These are phyloP conservation scores for Gandaritis pyraliata DNA, from an alignment of 2,888 invertebrate genomes.

Conservation along the genomic window DNA sequence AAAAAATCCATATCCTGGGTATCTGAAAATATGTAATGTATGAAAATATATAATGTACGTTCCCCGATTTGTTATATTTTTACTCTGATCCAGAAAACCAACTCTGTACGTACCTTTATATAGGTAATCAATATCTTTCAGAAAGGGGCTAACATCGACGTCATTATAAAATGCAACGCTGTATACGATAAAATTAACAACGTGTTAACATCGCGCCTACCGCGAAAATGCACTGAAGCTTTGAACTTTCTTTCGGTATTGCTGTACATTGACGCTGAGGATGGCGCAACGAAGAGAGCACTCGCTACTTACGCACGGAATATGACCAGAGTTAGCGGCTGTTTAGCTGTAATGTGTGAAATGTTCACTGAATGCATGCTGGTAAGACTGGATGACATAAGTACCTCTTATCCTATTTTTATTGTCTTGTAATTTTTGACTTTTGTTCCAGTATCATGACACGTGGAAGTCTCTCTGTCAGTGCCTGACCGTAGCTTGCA, in stretches of 20 bases:
- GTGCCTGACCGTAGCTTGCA: conserved; percentile 65
- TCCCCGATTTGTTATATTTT: too few relatives aligned
- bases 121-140: conserved; percentile 39
- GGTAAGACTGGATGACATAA: conserved; percentile 50
- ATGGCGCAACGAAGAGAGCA: conserved; percentile 43
- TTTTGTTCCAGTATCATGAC: conserved; percentile 61
- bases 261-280: conserved; percentile 50
- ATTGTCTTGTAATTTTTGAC: too few relatives aligned
- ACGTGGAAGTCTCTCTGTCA: conserved; percentile 71
- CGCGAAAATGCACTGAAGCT: conserved; percentile 52
- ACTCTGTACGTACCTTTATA: too few relatives aligned
- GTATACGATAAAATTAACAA: conserved; percentile 61
- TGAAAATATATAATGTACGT: too few relatives aligned
- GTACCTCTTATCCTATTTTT: not conserved
- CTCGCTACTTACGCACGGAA: conserved; percentile 59
- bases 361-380: conserved; percentile 63
- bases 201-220: conserved; percentile 53
- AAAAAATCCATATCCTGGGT: too few relatives aligned
- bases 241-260: conserved; percentile 66
- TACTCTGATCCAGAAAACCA: too few relatives aligned
- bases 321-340: conserved; percentile 68
- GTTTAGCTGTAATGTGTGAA: conserved; percentile 63
- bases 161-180: conserved; percentile 56
- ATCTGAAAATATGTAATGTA: too few relatives aligned
- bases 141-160: conserved; percentile 50